Evolutionary conservation across 1,140 invertebrate species (phyloP).

Genomic region (Apolygus lucorum): DNA sequence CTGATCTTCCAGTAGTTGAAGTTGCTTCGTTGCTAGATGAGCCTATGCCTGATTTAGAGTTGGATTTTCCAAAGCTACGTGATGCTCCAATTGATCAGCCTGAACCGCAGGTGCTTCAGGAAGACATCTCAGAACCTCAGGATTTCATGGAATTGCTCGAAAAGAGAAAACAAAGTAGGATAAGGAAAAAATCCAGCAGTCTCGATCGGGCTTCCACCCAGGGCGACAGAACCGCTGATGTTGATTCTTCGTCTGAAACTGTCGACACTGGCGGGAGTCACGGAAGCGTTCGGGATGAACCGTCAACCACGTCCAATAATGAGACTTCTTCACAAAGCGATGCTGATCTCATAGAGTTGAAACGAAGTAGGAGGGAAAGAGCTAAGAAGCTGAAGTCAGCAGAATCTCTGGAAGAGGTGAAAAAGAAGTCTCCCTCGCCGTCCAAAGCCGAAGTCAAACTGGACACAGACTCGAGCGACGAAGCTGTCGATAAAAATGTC

Average conservation of each 20-base stretch:
- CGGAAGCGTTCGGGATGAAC: neutral
- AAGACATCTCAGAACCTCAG: neutral
- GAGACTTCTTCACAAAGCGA: neutral
- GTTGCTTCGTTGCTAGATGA: neutral
- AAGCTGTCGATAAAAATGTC: slow-evolving; percentile 21
- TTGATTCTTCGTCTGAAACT: neutral
- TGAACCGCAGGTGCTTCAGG: neutral
- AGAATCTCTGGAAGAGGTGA: neutral
- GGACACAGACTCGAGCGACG: slow-evolving; percentile 32
- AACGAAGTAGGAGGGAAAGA: neutral
- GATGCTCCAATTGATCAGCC: neutral
- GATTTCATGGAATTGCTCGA: neutral
- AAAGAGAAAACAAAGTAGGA: neutral
- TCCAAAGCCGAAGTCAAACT: neutral
- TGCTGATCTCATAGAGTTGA: neutral
- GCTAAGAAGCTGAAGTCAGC: neutral
- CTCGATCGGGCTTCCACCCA: neutral
- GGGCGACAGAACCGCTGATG: neutral
- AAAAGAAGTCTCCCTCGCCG: slow-evolving; percentile 13
- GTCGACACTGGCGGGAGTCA: neutral
- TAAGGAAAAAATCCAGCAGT: neutral
- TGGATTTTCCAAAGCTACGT: neutral
- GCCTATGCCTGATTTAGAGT: neutral
- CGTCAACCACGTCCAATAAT: neutral
- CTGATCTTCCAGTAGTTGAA: too few relatives aligned